A percentile compares a stretch with the other conserved stretches of the same genome.
Conservation (phyloP, 2,113 vertebrate species). For the Sebastes fasciatus region DNA sequence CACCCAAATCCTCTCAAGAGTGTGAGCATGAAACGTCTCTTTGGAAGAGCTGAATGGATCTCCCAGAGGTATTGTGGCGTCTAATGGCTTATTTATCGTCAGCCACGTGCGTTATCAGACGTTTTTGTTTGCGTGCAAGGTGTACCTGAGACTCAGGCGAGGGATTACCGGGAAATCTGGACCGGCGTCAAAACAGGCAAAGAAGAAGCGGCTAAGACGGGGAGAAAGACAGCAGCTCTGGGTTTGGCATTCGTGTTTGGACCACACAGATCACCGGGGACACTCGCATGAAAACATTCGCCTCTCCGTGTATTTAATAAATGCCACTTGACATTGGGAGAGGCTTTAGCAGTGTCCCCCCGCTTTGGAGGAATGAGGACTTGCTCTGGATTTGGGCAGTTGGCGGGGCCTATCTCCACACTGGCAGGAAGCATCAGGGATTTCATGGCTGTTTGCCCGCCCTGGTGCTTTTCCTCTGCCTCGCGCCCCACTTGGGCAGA, state of each 20-base stretch:
- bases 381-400: conserved; percentile 81
- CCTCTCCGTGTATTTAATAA: conserved; percentile 73
- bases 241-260: conserved; percentile 72
- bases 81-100: conserved; percentile 67
- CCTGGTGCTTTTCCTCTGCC: conserved; percentile 69
- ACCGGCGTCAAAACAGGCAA: conserved; percentile 53
- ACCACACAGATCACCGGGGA: conserved; percentile 78
- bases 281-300: conserved; percentile 53
- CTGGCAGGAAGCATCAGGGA: conserved; percentile 80
- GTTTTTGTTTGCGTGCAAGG: conserved; percentile 35
- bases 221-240: conserved; percentile 55
- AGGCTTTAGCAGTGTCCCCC: conserved; percentile 65
- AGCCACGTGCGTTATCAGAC: conserved; percentile 41
- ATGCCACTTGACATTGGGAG: conserved; percentile 82
- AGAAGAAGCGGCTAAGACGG: conserved; percentile 59
- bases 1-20: conserved; percentile 76
- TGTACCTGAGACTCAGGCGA: conserved; percentile 70
- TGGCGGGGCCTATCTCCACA: conserved; percentile 78
- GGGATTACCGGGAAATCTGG: conserved; percentile 73
- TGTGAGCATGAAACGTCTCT: conserved; percentile 51
- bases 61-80: conserved; percentile 42
- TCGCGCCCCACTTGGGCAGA: conserved; percentile 64
- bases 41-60: conserved; percentile 48
- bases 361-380: conserved; percentile 71
- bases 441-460: conserved; percentile 78